These are phyloP conservation scores for Ctenicera cuprea DNA, from an alignment of 2,888 invertebrate genomes.

Conservation along the genomic window DNA sequence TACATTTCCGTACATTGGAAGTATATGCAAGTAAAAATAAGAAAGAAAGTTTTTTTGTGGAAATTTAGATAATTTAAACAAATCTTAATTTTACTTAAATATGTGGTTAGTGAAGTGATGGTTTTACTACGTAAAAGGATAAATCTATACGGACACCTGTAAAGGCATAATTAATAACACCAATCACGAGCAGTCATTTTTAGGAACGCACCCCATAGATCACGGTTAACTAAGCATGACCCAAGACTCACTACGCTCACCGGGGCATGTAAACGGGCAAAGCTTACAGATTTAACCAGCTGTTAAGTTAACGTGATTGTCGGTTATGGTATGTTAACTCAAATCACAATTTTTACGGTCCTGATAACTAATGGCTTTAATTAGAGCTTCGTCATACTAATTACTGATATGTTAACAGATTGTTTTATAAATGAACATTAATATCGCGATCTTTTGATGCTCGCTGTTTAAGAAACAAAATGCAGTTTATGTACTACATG, in stretches of 20 bases:
- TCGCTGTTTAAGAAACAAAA: not conserved
- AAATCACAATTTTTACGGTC: conserved; percentile 50
- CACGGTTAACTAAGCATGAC: conserved; percentile 61
- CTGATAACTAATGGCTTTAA: conserved; percentile 46
- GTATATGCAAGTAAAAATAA: no score
- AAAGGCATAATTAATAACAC: conserved; percentile 31
- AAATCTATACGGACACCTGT: conserved; percentile 22
- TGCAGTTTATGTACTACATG: conserved; percentile 1
- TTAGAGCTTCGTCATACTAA: conserved; percentile 43
- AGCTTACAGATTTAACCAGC: conserved; percentile 56
- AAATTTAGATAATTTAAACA: no score
- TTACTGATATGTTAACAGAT: conserved; percentile 29
- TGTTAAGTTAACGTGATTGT: conserved; percentile 56
- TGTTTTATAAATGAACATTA: conserved; percentile 6
- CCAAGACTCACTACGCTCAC: conserved; percentile 56
- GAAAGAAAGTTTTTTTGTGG: no score
- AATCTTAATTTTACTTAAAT: no score
- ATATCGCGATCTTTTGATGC: not conserved
- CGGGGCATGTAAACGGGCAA: conserved; percentile 57
- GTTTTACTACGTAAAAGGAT: not conserved
- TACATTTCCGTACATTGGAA: no score
- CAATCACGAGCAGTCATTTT: conserved; percentile 27
- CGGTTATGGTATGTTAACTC: conserved; percentile 56
- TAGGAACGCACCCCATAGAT: conserved; percentile 45
- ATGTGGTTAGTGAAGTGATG: not conserved